Evolutionary conservation across 2,888 invertebrate genomes (phyloP), one percentile per base, ranked within the genome.

Genomic region (Blastobasis adustella): DNA sequence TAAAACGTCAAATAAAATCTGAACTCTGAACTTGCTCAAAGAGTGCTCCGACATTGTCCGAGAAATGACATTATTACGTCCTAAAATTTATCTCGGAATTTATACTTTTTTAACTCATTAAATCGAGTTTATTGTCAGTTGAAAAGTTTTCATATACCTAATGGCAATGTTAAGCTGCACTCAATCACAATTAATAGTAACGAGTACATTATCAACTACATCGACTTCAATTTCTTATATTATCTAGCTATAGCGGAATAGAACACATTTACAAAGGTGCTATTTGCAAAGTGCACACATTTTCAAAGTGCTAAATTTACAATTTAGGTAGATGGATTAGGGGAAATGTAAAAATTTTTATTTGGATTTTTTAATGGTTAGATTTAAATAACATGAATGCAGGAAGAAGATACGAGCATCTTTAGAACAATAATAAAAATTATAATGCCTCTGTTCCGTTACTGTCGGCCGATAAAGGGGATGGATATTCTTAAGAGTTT

Each of bases 371-470:
- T 23, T 23, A 23, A 23, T 23, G 23, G 23, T 23, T 23, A 23
- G 23, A 3, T 23, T 23, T 23, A 23, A 23, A 23, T 76, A 81
- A 77, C 75, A 76, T 80, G 77, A 81, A 66, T 78, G 73, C 70
- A 67, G 58, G 46, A 46, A 51, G 60, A 55, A 67, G 71, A 73
- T 74, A 70, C 63, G 65, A 64, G 58, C 62, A 61, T 70, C 69
- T 75, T 76, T 74, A 69, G 65, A 77, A 74, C 75, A 77, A 79
- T 73, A 76, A 82, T 82, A 79, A 80, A 82, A 84, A 83, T 80
- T 81, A 82, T 73, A 71, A 69, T 71, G 69, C 64, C 68, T 70
- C 59, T 65, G 59, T 65, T 63, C 52, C 55, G 69, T 69, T 69
- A 68, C 69, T 62, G 60, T 68, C 66, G 57, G 56, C 56, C 70